These are phyloP conservation scores for Morone chrysops DNA, from an alignment of 2,113 vertebrate species.

Conservation along the genomic window DNA sequence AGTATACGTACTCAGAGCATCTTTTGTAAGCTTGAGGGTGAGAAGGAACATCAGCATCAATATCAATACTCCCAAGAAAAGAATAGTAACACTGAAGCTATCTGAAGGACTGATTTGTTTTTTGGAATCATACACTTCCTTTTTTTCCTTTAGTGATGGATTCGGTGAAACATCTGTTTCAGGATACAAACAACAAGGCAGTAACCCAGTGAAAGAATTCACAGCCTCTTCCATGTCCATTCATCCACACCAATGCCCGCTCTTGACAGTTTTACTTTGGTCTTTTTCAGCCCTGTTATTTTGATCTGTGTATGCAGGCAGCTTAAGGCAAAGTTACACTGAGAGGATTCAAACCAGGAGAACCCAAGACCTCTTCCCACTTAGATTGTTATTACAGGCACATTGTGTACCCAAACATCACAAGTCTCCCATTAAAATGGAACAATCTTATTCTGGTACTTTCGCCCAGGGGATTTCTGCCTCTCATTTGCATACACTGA, in stretches of 20 bases:
- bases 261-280: constrained; percentile 68
- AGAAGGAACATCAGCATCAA: constrained; percentile 6
- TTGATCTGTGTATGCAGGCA: constrained; percentile 52
- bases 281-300: constrained; percentile 70
- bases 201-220: constrained; percentile 60
- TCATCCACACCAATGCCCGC: constrained; percentile 71
- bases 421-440: constrained; percentile 28
- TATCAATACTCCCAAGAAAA: constrained; percentile 6
- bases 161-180: constrained; percentile 52
- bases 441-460: constrained; percentile 16
- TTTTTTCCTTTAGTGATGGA: constrained; percentile 15
- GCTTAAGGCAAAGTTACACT: constrained; percentile 32
- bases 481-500: constrained; percentile 11
- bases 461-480: background rate
- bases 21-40: background rate
- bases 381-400: constrained; percentile 32
- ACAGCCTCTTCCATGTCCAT: constrained; percentile 46
- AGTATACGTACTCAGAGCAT: constrained; percentile 1
- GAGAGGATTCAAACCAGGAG: constrained; percentile 39
- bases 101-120: background rate
- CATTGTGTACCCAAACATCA: constrained; percentile 49
- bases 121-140: constrained; percentile 1
- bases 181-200: constrained; percentile 43
- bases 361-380: constrained; percentile 34
- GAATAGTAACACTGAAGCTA: background rate